A percentile compares a stretch with the other conserved stretches of the same genome.
phyloP scores from a whole-genome alignment of 2,888 invertebrate genomes.

The Oligia fasciuncula region DNA sequence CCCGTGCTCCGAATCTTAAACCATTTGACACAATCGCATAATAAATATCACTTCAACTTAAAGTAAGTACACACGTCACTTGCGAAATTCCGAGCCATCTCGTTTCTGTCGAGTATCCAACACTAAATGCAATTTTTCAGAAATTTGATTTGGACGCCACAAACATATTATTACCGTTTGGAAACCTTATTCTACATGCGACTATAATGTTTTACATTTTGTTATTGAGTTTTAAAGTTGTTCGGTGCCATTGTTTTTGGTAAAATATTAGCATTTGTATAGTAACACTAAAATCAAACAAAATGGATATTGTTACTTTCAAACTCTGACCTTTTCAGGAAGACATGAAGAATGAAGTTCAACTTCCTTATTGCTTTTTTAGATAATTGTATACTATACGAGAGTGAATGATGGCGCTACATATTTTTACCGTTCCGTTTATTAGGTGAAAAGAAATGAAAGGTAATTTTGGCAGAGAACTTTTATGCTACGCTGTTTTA shows the following conservation, averaged over 20 bases:
- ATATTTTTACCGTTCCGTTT: slow-evolving; percentile 33
- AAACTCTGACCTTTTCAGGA: slow-evolving; percentile 16
- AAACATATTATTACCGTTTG: slow-evolving; percentile 55
- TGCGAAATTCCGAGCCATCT: slow-evolving; percentile 17
- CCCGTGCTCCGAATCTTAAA: slow-evolving; percentile 13
- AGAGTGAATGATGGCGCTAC: slow-evolving; percentile 24
- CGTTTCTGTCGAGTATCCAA: slow-evolving; percentile 37
- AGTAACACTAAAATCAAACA: not conserved
- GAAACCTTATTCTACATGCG: slow-evolving; percentile 40
- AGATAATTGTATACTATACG: slow-evolving; percentile 20
- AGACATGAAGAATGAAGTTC: slow-evolving; percentile 12
- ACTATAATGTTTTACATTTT: slow-evolving; percentile 24
- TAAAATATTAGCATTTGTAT: not conserved
- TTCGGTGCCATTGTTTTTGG: not conserved
- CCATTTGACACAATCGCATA: slow-evolving; percentile 3
- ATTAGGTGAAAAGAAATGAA: slow-evolving; percentile 31
- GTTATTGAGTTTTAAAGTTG: slow-evolving; percentile 12
- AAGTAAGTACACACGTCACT: slow-evolving; percentile 10
- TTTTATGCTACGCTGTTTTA: slow-evolving; percentile 20
- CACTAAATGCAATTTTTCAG: slow-evolving; percentile 48
- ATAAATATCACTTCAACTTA: slow-evolving; percentile 7
- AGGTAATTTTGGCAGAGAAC: slow-evolving; percentile 35
- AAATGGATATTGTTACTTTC: slow-evolving; percentile 12
- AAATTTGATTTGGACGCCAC: slow-evolving; percentile 56
- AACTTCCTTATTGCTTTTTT: slow-evolving; percentile 17